Evolutionary conservation across 92 coral and sea anemone genomes (phyloP), one percentile per base, ranked within the genome.

Genomic region (Pocillopora grandis): DNA sequence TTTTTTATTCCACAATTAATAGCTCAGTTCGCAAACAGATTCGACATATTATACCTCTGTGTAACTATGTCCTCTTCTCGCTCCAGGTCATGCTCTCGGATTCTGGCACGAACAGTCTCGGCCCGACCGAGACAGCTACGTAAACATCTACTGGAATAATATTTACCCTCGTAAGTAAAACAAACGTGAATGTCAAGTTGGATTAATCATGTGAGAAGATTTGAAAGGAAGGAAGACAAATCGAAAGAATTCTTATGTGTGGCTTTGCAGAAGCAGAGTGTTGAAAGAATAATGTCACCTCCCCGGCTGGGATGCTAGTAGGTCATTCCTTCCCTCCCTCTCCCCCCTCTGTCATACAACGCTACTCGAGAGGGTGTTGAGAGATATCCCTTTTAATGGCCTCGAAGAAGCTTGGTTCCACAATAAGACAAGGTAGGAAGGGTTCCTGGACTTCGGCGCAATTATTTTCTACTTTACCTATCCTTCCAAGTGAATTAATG

Each of bases 21-120:
- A 42, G 52, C 52, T 42, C 52, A 42, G 52, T 42, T 42, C 52
- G 52, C 52, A 42, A 42, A 7, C 52, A 7, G 8, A 42, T 42
- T 42, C 52, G 52, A 42, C 8, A 42, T 42, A 42, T 42, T 42
- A 42, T 42, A 42, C 4, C 52, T 42, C 52, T 42, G 4, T 42
- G 5, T 42, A 7, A 42, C 52, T 42, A 42, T 42, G 52, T 17
- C 37, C 37, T 49, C 16, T 18, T 74, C 71, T 13, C 71, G 67
- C 18, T 63, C 5, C 71, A 77, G 81, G 81, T 60, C 81, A 77
- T 13, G 81, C 81, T 33, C 58, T 77, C 16, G 81, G 81, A 17
- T 77, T 77, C 69, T 77, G 81, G 81, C 81, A 60, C 71, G 81
- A 77, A 18, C 81, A 77, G 69, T 60, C 71, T 42, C 81, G 81